Conservation (phyloP, 35 echinoderm and acorn worm species). For the Eucidaris tribuloides region DNA sequence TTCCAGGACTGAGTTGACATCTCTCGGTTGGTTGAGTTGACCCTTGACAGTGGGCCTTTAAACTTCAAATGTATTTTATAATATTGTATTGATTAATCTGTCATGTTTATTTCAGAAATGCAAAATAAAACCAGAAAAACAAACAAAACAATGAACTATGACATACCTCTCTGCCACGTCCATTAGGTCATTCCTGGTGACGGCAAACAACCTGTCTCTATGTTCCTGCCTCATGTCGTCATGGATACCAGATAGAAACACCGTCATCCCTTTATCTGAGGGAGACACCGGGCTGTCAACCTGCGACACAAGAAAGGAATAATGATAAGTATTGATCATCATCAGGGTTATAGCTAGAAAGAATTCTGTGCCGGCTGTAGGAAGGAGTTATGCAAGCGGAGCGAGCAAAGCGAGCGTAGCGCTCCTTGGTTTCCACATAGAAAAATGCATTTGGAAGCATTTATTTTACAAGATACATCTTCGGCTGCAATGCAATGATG, state of each 20-base stretch:
- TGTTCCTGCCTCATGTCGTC: slow-evolving; percentile 79
- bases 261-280: slow-evolving; percentile 62
- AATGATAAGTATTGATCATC: neutral
- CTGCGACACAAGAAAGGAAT: slow-evolving; percentile 20
- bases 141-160: too few relatives aligned
- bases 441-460: neutral
- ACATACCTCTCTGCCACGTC: slow-evolving; percentile 84
- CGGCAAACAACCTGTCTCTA: slow-evolving; percentile 68
- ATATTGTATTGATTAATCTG: too few relatives aligned
- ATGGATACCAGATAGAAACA: slow-evolving; percentile 58
- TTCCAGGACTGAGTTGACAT: too few relatives aligned
- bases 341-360: neutral
- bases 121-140: too few relatives aligned
- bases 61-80: too few relatives aligned
- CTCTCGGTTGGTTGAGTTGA: too few relatives aligned
- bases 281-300: slow-evolving; percentile 86
- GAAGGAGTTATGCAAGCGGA: neutral
- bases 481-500: too few relatives aligned
- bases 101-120: too few relatives aligned
- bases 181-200: slow-evolving; percentile 67
- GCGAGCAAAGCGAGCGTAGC: neutral
- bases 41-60: too few relatives aligned
- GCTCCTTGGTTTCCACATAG: neutral
- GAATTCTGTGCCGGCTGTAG: too few relatives aligned
- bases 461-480: too few relatives aligned